Base-by-base conservation (phyloP, 1,140 invertebrate genomes). In the Lasioglossum baleicum region DNA sequence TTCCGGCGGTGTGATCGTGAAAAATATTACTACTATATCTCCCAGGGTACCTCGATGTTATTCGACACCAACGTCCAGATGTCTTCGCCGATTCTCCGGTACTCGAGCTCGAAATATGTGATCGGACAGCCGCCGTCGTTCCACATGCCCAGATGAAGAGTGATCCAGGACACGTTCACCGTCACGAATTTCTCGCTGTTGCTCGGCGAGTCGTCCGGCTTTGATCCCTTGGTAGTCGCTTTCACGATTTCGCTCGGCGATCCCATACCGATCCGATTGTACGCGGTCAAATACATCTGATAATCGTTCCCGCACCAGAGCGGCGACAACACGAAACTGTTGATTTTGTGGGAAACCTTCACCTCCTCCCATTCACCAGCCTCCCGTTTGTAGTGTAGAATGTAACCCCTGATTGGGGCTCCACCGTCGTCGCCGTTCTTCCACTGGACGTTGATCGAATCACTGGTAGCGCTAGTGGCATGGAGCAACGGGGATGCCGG, bases 101-200 rank as follows among this genome's bases (percentile, higher is more conserved):
- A 98, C 87, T 98, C 96, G 7, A 98, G 95, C 68, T 97, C 96
- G 89, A 97, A 98, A 90, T 97, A 97, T 2, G 96, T 94, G 80
- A 99, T 98, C 0, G 97, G 96, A 89, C 98, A 99, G 2, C 97
- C 97, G 5, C 97, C 97, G 87, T 98, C 97, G 44, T 96, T 96
- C 98, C 98, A 99, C 0, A 96, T 95, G 85, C 96, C 96, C 53
- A 98, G 91, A 95, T 97, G 97, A 48, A 98, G 95, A 0, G 96
- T 97, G n/a, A 97, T 97, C 72, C 96, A 97, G 0, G 97, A 98
- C 0, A 97, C 96, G 90, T 99, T 99, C 70, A 97, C 95, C 0
- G 96, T 97, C 68, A 98, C 95, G 93, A 97, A 96, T 90, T 97
- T 92, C 26, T 93, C 92, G 0, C 86, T 88, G 70, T 81, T 91